These are phyloP conservation scores for Aptenodytes forsteri DNA, from an alignment of 2,113 vertebrate genomes.

Conservation along the genomic window DNA sequence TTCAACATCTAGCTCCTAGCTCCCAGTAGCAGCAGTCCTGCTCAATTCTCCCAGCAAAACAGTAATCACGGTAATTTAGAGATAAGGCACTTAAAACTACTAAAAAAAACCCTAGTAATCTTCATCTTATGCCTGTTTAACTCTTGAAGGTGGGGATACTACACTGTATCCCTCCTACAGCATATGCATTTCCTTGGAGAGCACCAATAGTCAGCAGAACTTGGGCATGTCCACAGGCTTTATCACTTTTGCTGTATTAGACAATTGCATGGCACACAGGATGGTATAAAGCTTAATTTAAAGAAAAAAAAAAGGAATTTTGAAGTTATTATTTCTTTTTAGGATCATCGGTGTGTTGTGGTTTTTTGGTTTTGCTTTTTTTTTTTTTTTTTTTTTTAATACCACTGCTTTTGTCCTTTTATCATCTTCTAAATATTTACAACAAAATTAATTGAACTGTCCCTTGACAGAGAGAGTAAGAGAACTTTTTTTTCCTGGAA, in stretches of 20 bases:
- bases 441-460: neutral
- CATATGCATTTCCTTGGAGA: neutral
- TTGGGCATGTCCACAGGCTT: neutral
- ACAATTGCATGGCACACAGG: neutral
- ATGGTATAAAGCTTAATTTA: neutral
- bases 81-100: neutral
- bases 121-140: neutral
- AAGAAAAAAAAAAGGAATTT: neutral
- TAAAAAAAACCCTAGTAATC: neutral
- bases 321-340: neutral
- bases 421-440: neutral
- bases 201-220: neutral
- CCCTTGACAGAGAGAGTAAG: neutral
- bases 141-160: neutral
- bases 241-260: neutral
- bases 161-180: neutral
- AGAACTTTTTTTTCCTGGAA: neutral
- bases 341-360: neutral
- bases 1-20: neutral
- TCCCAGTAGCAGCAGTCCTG: neutral
- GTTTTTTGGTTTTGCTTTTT: accelerated
- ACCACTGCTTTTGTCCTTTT: neutral
- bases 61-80: neutral
- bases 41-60: neutral
- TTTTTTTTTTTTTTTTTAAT: neutral